Conservation (phyloP, 2,113 vertebrate genomes). For the Pungitius pungitius region DNA sequence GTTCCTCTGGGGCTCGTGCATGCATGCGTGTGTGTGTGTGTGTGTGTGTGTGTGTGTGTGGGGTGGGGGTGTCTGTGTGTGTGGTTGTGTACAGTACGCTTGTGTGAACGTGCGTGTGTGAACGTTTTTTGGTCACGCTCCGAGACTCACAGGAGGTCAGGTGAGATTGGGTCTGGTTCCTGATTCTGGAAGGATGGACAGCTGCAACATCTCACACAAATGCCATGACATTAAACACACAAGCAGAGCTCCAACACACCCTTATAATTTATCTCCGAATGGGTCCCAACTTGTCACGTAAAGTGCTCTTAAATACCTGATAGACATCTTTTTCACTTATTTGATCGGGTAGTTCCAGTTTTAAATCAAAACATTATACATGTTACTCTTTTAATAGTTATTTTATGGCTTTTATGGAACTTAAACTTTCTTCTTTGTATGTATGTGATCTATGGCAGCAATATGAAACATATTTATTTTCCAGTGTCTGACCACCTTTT, state of each 20-base stretch:
- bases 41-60: constrained; percentile 34
- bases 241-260: constrained; percentile 16
- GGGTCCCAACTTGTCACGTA: background rate
- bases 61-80: constrained; percentile 2
- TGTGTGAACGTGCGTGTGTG: constrained; percentile 17
- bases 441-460: constrained; percentile 26
- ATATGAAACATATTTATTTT: constrained; percentile 22
- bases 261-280: background rate
- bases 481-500: constrained; percentile 42
- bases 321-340: background rate
- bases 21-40: background rate
- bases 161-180: constrained; percentile 73
- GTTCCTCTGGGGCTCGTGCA: constrained; percentile 51
- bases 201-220: constrained; percentile 73
- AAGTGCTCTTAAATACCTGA: background rate
- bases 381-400: background rate
- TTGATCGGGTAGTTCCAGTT: background rate
- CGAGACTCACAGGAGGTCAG: constrained; percentile 65
- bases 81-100: constrained; percentile 2
- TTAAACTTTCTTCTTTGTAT: background rate
- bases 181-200: constrained; percentile 76
- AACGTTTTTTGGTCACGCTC: constrained; percentile 67
- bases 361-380: background rate
- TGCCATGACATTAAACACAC: constrained; percentile 19
- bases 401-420: background rate